Evolutionary conservation across 1,140 invertebrate genomes (phyloP).

Genomic region (Caerostris extrusa): DNA sequence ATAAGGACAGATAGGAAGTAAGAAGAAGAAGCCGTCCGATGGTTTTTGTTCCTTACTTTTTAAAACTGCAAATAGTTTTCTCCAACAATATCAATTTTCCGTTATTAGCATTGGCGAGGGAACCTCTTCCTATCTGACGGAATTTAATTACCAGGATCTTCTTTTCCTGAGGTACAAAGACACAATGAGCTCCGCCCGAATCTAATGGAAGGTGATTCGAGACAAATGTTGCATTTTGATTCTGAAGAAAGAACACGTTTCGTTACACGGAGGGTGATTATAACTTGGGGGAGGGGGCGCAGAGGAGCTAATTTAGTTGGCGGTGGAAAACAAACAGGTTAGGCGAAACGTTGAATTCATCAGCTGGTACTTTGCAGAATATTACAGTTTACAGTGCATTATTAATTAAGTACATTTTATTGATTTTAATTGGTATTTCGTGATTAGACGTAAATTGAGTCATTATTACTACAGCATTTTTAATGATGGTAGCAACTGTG

Average conservation of each 20-base stretch:
- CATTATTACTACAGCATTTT: too few relatives aligned
- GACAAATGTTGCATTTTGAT: neutral
- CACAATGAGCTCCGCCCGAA: neutral
- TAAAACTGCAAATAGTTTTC: neutral
- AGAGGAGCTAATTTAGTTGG: neutral
- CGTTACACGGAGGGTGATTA: neutral
- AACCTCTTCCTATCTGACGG: neutral
- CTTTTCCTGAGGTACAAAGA: neutral
- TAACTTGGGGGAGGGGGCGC: neutral
- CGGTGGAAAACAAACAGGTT: neutral
- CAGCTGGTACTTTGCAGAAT: neutral
- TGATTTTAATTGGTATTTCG: neutral
- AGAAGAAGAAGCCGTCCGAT: too few relatives aligned
- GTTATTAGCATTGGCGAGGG: neutral
- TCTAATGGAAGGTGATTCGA: neutral
- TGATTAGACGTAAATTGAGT: neutral
- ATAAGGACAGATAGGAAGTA: too few relatives aligned
- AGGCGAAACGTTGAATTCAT: neutral
- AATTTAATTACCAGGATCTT: neutral
- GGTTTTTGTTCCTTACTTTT: neutral
- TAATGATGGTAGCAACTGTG: too few relatives aligned
- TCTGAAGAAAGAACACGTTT: neutral
- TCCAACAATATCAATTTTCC: neutral
- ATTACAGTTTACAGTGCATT: neutral
- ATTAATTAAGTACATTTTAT: neutral